A percentile compares a stretch with the other conserved stretches of the same genome.
Conservation (phyloP, 1,140 invertebrate species). For the Cyrtorhinus lividipennis region DNA sequence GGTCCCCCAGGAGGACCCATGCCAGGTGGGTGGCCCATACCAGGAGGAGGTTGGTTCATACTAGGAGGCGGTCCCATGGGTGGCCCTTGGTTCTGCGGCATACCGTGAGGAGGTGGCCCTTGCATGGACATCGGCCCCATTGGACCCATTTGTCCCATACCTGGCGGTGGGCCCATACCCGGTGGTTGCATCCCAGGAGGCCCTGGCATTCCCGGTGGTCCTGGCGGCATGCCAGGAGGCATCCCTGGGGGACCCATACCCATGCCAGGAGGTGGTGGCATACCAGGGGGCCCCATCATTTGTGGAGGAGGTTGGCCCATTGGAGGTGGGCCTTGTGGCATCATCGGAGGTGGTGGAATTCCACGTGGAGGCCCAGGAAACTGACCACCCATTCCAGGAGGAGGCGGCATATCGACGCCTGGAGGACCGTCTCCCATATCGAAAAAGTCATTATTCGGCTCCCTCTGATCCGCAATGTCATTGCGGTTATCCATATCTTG, state of each 20-base stretch:
- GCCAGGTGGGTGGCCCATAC: not conserved
- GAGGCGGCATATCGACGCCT: not conserved
- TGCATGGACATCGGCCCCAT: slow-evolving; percentile 8
- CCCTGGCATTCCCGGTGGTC: not conserved
- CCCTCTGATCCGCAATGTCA: not conserved
- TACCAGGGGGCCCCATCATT: not conserved
- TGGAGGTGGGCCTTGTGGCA: not conserved
- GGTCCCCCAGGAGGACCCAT: too few species aligned
- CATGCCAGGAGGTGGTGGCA: slow-evolving; percentile 5
- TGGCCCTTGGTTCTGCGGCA: not conserved
- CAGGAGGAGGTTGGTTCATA: slow-evolving; percentile 9
- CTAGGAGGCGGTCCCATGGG: not conserved
- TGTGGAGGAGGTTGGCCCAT: not conserved
- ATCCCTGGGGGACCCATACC: not conserved
- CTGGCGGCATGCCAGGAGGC: slow-evolving; percentile 7
- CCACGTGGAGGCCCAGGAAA: not conserved
- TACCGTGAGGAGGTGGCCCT: not conserved
- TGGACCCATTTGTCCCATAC: slow-evolving; percentile 5
- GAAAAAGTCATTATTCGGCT: not conserved
- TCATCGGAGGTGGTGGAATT: slow-evolving; percentile 7
- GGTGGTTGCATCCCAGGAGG: not conserved
- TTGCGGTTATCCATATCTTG: not conserved
- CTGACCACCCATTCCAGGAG: slow-evolving; percentile 8
- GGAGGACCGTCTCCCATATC: slow-evolving; percentile 12
- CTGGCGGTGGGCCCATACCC: not conserved